Base-by-base conservation (phyloP, 2,113 vertebrate genomes). In the Sinosuthora webbiana region DNA sequence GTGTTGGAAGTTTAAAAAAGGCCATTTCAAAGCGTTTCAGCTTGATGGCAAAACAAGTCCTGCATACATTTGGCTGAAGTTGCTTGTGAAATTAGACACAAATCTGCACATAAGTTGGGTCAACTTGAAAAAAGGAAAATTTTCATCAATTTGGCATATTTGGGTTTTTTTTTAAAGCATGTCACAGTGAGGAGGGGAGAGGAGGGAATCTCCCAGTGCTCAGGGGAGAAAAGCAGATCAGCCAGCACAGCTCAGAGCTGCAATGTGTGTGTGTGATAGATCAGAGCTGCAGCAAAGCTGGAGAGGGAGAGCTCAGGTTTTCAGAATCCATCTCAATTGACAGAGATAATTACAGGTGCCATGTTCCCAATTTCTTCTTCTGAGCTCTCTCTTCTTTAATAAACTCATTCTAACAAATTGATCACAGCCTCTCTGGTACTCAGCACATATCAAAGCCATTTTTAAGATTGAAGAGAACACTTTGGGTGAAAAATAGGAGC, bases 401-500 rank as follows among this genome's bases (percentile, higher is more conserved):
- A 91, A 96, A 95, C 60, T 87, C 68, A 59, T 95, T 87, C 76
- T 94, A 89, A 87, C 80, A 92, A 94, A 94, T 83, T 94, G 89
- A 94, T 92, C 91, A 75, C 65, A 95, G 80, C 64, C 83, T 82
- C 89, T 89, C 52, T 0, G 11, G 75, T 70, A 35, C 71, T 88
- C 59, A 81, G 90, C 79, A 88, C 68, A 60, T 56, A 90, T 63
- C 85, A 94, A 86, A 94, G 68, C 56, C 84, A 77, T 90, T 93
- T 94, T 86, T 88, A 88, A 90, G 75, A 88, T 8, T 88, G 82
- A 91, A 92, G 55, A 70, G 71, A 96, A 92, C 75, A 85, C 35
- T 93, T 83, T n/a, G 44, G 57, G 81, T 89, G 80, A 89, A 94
- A 94, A 94, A 92, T 68, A 94, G 73, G 82, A 94, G 21, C 7